Conservation (phyloP, 2,113 vertebrate genomes). For the Aplodontia rufa region DNA sequence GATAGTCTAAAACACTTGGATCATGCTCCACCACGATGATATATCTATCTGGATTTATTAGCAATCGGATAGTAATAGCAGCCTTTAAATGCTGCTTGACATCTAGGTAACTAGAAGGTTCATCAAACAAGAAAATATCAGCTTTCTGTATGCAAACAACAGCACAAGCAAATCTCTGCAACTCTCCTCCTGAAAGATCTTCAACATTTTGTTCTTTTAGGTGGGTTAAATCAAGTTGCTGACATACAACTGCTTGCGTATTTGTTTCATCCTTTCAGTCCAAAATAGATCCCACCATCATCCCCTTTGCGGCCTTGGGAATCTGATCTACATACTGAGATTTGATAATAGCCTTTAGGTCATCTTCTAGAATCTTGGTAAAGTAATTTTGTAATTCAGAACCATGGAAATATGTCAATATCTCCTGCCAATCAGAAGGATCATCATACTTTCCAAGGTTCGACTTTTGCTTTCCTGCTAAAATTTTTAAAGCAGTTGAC, state of each 20-base stretch:
- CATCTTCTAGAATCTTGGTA: slow-evolving; percentile 99
- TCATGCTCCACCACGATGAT: slow-evolving; percentile 99
- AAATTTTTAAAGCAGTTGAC: slow-evolving; percentile 98
- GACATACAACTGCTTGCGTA: slow-evolving; percentile 91
- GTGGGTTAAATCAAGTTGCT: slow-evolving; percentile 95
- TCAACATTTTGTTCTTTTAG: slow-evolving; percentile 97
- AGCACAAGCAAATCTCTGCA: slow-evolving; percentile 98
- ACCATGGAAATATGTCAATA: slow-evolving; percentile 97
- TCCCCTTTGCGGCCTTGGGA: slow-evolving; percentile 99
- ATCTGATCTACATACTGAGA: slow-evolving; percentile 99
- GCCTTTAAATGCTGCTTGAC: slow-evolving; percentile 99
- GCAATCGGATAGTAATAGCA: slow-evolving; percentile 97
- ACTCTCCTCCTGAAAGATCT: slow-evolving; percentile 98
- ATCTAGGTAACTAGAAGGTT: slow-evolving; percentile 98
- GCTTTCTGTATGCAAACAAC: slow-evolving; percentile 99
- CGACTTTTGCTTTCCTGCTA: slow-evolving; percentile 99
- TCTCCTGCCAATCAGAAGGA: slow-evolving; percentile 99
- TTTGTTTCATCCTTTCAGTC: slow-evolving; percentile 98
- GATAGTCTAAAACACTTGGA: slow-evolving; percentile 97
- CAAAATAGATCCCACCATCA: slow-evolving; percentile 96
- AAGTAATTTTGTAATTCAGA: slow-evolving; percentile 99
- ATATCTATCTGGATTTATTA: slow-evolving; percentile 98
- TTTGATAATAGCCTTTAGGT: slow-evolving; percentile 98
- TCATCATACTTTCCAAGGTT: slow-evolving; percentile 97
- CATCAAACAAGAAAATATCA: slow-evolving; percentile 99